Percentiles rank a stretch among this genome's conserved stretches.
phyloP scores from a whole-genome alignment of 2,113 vertebrate species.

The Tinamus guttatus region DNA sequence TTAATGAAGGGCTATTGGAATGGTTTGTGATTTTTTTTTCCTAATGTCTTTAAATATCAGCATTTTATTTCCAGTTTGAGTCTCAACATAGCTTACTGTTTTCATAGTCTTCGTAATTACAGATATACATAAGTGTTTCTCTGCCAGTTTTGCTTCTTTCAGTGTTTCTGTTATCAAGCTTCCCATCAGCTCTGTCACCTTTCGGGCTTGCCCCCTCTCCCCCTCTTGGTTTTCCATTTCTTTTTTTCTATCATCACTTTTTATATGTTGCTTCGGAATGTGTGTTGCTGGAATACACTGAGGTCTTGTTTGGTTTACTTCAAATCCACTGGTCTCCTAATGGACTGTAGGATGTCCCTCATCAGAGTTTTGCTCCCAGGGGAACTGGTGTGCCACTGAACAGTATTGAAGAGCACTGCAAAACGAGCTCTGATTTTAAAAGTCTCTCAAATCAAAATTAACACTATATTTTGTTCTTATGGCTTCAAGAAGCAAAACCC shows the following conservation, averaged over 20 bases:
- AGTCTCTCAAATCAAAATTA: background rate
- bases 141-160: background rate
- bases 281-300: background rate
- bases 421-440: background rate
- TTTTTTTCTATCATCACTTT: background rate
- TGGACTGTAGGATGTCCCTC: background rate
- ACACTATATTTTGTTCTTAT: background rate
- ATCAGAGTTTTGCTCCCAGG: background rate
- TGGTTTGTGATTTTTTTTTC: background rate
- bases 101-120: background rate
- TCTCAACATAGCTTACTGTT: background rate
- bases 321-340: background rate
- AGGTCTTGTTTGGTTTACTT: background rate
- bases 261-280: fast-evolving
- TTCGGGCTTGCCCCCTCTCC: background rate
- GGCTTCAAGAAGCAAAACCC: background rate
- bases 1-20: background rate
- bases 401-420: background rate
- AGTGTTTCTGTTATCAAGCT: background rate
- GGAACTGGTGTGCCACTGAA: background rate
- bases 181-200: background rate
- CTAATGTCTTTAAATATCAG: background rate
- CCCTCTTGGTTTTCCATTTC: background rate
- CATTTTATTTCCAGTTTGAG: background rate
- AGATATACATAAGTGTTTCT: background rate